These are phyloP conservation scores for Climacteris rufus DNA, from an alignment of 2,113 vertebrate species.

Conservation along the genomic window DNA sequence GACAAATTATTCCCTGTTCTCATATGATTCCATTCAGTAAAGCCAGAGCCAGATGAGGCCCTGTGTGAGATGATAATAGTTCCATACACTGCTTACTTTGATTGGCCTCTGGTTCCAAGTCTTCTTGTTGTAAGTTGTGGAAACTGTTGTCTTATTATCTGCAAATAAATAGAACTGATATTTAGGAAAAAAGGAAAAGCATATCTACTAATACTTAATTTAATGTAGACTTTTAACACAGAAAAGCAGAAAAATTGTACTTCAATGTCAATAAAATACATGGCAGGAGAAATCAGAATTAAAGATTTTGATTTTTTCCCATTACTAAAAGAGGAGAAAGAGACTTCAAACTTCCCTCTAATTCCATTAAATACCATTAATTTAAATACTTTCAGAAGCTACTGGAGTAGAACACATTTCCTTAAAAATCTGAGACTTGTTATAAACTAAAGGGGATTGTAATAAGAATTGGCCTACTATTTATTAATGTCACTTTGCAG, in stretches of 20 bases:
- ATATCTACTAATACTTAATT: not conserved
- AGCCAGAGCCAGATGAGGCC: not conserved
- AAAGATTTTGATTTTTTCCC: not conserved
- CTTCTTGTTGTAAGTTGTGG: conserved; percentile 94
- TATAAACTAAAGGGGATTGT: not conserved
- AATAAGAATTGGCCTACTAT: not conserved
- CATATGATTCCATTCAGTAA: not conserved
- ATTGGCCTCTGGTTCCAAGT: conserved; percentile 96
- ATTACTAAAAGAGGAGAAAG: not conserved
- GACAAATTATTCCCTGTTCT: not conserved
- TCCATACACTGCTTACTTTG: conserved; percentile 84
- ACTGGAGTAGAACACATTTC: not conserved
- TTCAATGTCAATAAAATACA: not conserved
- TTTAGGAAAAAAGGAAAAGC: not conserved
- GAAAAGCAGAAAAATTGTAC: not conserved
- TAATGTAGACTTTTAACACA: not conserved
- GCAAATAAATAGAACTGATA: conserved; percentile 57
- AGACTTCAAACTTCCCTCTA: not conserved
- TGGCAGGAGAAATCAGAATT: not conserved
- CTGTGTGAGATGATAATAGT: not conserved
- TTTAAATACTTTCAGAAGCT: not conserved
- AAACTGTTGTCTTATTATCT: conserved; percentile 99
- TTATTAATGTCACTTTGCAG: not conserved
- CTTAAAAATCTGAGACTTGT: not conserved
- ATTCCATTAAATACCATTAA: not conserved